phyloP scores from a whole-genome alignment of 2,888 invertebrate genomes.

The Eupithecia vulgata region DNA sequence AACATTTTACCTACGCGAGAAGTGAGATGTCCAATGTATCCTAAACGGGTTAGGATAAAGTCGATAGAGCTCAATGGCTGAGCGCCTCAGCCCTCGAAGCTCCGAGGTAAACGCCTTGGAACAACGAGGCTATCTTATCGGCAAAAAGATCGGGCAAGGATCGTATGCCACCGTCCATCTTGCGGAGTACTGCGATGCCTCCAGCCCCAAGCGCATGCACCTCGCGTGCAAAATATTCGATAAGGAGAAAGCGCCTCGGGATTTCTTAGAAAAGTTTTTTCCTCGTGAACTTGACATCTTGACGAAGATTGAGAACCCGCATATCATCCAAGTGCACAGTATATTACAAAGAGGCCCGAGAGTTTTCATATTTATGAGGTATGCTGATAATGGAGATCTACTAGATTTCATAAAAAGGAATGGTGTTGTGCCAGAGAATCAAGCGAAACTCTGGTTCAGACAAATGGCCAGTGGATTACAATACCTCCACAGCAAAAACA shows the following conservation, averaged over 20 bases:
- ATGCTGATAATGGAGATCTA: conserved; percentile 95
- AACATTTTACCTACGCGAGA: conserved; percentile 75
- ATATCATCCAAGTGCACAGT: conserved; percentile 95
- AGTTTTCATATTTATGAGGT: conserved; percentile 96
- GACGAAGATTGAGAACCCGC: conserved; percentile 94
- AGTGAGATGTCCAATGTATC: conserved; percentile 84
- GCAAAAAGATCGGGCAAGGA: conserved; percentile 95
- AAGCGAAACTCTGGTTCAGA: conserved; percentile 92
- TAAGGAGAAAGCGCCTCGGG: conserved; percentile 93
- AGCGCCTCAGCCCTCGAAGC: conserved; percentile 89
- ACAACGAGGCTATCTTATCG: conserved; percentile 92
- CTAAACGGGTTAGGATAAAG: conserved; percentile 83
- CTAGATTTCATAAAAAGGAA: conserved; percentile 92
- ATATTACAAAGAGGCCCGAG: conserved; percentile 92
- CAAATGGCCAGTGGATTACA: conserved; percentile 93
- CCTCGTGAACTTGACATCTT: conserved; percentile 96
- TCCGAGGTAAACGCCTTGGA: conserved; percentile 94
- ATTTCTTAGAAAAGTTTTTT: conserved; percentile 96
- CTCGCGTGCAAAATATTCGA: conserved; percentile 96
- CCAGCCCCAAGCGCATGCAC: conserved; percentile 88
- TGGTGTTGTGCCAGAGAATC: conserved; percentile 90
- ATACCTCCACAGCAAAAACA: conserved; percentile 92
- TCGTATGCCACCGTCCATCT: conserved; percentile 95
- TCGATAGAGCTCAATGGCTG: conserved; percentile 86
- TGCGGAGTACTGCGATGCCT: conserved; percentile 90